Evolutionary conservation across 2,888 invertebrate species (phyloP).

Genomic region (Drosophila formosana): DNA sequence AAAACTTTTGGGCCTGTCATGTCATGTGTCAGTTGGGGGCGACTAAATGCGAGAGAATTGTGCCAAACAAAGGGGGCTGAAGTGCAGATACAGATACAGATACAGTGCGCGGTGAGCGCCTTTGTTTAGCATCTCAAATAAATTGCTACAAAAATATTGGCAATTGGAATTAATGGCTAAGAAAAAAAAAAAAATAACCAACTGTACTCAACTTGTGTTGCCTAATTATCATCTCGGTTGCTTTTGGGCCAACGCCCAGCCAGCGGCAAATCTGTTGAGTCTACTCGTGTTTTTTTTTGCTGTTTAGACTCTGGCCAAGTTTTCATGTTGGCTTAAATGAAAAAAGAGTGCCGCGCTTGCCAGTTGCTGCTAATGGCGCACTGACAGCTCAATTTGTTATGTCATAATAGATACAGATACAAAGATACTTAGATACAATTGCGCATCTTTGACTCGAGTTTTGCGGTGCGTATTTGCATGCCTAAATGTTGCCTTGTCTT

Average conservation of each 20-base stretch:
- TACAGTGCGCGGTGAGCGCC: constrained; percentile 34
- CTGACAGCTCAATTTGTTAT: constrained; percentile 79
- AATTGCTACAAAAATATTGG: constrained; percentile 71
- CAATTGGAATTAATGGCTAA: constrained; percentile 75
- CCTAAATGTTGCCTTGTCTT: constrained; percentile 35
- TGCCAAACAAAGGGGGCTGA: constrained; percentile 58
- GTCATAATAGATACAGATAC: constrained; percentile 30
- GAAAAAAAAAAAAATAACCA: constrained; percentile 2
- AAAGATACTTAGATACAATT: constrained; percentile 33
- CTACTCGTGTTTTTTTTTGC: constrained; percentile 9
- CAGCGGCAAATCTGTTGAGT: constrained; percentile 45
- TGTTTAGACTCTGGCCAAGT: constrained; percentile 3
- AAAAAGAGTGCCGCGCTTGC: constrained; percentile 39
- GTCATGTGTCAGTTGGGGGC: constrained; percentile 73
- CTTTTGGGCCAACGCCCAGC: constrained; percentile 55
- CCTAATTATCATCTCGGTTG: constrained; percentile 54
- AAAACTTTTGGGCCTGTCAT: constrained; percentile 60
- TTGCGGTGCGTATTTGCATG: constrained; percentile 24
- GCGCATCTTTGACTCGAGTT: constrained; percentile 41
- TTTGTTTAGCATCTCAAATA: constrained; percentile 61
- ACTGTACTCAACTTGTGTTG: constrained; percentile 34
- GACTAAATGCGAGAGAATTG: constrained; percentile 59
- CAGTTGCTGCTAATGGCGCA: constrained; percentile 14
- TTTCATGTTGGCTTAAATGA: constrained; percentile 37
- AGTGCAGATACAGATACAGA: constrained; percentile 47